Evolutionary conservation across 2,888 invertebrate genomes (phyloP).

Genomic region (Cheilosia pagana): DNA sequence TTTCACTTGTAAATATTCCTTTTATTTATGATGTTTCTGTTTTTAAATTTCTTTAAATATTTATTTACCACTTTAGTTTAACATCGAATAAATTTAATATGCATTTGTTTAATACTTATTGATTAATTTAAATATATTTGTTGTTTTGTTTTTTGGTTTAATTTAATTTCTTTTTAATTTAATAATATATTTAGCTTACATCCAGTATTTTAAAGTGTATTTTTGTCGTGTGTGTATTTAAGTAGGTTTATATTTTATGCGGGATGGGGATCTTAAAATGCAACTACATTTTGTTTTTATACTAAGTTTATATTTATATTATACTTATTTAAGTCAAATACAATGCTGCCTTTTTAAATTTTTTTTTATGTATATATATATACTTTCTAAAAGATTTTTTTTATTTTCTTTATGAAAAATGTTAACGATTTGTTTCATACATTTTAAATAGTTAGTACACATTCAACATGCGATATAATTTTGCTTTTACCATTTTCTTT

Average conservation of each 20-base stretch:
- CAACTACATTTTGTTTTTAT: slow-evolving; percentile 60
- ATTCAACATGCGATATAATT: slow-evolving; percentile 67
- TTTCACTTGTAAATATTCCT: slow-evolving; percentile 50
- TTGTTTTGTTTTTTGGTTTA: slow-evolving; percentile 36
- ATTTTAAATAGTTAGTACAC: slow-evolving; percentile 74
- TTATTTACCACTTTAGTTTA: slow-evolving; percentile 75
- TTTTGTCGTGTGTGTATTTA: slow-evolving; percentile 54
- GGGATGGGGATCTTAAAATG: slow-evolving; percentile 48
- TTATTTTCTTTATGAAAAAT: slow-evolving; percentile 63
- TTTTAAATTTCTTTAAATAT: slow-evolving; percentile 49
- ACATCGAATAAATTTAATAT: slow-evolving; percentile 73
- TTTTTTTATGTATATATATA: slow-evolving; percentile 61
- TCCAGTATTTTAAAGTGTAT: slow-evolving; percentile 60
- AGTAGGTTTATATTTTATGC: slow-evolving; percentile 51
- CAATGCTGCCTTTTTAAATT: slow-evolving; percentile 57
- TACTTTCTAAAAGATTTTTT: slow-evolving; percentile 55
- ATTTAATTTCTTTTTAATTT: slow-evolving; percentile 53
- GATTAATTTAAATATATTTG: slow-evolving; percentile 68
- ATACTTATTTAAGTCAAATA: slow-evolving; percentile 51
- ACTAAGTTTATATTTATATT: slow-evolving; percentile 60
- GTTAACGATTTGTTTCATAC: slow-evolving; percentile 75
- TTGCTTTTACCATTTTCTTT: slow-evolving; percentile 8
- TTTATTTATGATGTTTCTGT: slow-evolving; percentile 50
- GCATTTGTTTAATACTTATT: slow-evolving; percentile 71
- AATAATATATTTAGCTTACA: slow-evolving; percentile 71